Evolutionary conservation across 2,797 vertebrate genomes (phyloP).

Genomic region (Buphagus erythrorhynchus): DNA sequence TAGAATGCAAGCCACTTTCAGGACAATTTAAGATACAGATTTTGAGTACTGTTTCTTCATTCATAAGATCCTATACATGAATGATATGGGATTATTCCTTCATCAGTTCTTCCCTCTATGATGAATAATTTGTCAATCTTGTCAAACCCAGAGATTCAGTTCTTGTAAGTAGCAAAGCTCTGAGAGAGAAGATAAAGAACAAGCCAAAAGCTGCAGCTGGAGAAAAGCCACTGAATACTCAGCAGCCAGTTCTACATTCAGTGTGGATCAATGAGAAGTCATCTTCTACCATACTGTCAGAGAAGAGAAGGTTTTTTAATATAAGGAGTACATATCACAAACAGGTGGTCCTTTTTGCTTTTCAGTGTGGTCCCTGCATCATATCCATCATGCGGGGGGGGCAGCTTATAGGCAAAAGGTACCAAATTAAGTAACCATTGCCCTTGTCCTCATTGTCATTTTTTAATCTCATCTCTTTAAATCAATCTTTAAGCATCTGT

Average conservation of each 20-base stretch:
- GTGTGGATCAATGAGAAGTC: not conserved
- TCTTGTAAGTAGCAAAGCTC: not conserved
- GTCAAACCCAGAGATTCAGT: not conserved
- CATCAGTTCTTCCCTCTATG: not conserved
- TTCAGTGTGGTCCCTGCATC: not conserved
- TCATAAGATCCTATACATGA: not conserved
- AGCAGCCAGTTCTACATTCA: not conserved
- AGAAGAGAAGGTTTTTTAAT: not conserved
- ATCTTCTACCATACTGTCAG: not conserved
- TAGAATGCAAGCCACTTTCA: not conserved
- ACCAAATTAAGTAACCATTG: not conserved
- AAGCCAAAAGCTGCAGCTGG: not conserved
- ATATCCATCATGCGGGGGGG: not conserved
- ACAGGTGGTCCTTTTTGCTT: not conserved
- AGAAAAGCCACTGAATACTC: not conserved
- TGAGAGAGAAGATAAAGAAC: not conserved
- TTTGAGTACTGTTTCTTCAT: not conserved
- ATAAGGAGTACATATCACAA: not conserved
- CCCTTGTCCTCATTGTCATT: not conserved
- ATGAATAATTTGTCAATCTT: not conserved
- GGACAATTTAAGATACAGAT: not conserved
- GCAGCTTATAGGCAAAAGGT: not conserved
- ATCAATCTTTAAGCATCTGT: not conserved
- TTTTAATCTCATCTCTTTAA: not conserved
- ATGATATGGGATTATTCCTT: not conserved